Evolutionary conservation across 2,888 invertebrate species (phyloP), one percentile per base, ranked within the genome.

Genomic region (Pandemis cinnamomeana): DNA sequence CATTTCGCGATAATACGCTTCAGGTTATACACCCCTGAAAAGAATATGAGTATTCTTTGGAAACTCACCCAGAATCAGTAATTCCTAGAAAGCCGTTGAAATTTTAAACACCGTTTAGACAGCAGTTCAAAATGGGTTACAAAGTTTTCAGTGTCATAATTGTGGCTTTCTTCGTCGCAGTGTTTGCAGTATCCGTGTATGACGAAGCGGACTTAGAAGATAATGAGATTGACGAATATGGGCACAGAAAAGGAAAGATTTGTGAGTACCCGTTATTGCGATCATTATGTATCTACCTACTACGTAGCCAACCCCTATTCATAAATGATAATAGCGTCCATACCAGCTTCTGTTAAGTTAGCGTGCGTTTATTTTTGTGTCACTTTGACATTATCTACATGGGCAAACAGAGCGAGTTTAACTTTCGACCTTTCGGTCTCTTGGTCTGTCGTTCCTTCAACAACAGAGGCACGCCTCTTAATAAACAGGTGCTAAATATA

Each of bases 231-330:
- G 78, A 82, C n/a, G 77, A 78, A 41, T 53, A 82, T n/a, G 80
- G 77, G 15, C 84, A 82, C 1, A 86, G 92, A 70, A 75, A 88
- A 78, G 93, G 93, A 27, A 92, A 87, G 81, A 75, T 93, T 76
- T 81, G 93, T 93, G 80, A 91, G 93, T 88, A 41, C 20, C 13
- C 42, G 53, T 42, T 10, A 11, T 41, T 67, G 36, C 8, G 44
- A 46, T 55, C 55, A 20, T 55, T 8, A 20, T 55, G 8, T 55
- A 8, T 6, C 2, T 15, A 66, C n/a, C 7, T 11, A 11, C 46
- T 11, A 11, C 11, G 46, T 46, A 10, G 11, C 11, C 11, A 46
- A 46, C 46, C 11, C 5, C 10, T 46, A 46, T 46, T 46, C 46
- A 11, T 46, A 46, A 11, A 46, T 36, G 27, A 36, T 36, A 36